These are phyloP conservation scores for Morphnarchus princeps DNA, from an alignment of 2,113 vertebrate species.

Conservation along the genomic window DNA sequence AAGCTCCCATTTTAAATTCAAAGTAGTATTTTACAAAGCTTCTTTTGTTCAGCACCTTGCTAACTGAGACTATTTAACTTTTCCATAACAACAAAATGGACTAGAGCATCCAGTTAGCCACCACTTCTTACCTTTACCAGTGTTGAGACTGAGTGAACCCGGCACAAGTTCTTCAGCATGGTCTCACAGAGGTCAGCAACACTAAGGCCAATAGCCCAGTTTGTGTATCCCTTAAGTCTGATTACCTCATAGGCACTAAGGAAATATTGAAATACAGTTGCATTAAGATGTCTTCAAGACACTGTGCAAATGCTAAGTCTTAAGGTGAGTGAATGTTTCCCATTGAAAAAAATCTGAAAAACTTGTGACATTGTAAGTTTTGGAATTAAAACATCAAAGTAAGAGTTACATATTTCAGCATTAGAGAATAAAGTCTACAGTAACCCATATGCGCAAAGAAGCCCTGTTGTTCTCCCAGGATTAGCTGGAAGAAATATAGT, in stretches of 20 bases:
- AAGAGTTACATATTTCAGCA: not conserved
- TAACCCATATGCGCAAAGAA: not conserved
- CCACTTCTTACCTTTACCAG: constrained; percentile 87
- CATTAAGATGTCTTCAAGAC: not conserved
- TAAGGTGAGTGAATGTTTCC: not conserved
- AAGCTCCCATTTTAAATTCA: not conserved
- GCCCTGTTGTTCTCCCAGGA: not conserved
- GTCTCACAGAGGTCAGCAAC: constrained; percentile 92
- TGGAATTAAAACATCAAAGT: not conserved
- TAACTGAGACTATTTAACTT: not conserved
- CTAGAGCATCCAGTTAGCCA: not conserved
- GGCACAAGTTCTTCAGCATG: constrained; percentile 87
- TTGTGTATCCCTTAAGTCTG: constrained; percentile 96
- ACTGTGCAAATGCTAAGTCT: not conserved
- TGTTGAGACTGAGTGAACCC: constrained; percentile 92
- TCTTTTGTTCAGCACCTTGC: not conserved
- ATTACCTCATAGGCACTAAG: constrained; percentile 95
- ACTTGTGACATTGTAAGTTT: not conserved
- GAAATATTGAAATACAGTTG: not conserved
- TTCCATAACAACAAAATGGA: not conserved
- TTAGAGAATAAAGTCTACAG: not conserved
- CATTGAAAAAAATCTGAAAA: not conserved
- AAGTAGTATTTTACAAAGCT: not conserved
- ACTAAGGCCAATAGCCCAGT: constrained; percentile 98
- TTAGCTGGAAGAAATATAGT: not conserved